Evolutionary conservation across 2,797 vertebrate species (phyloP).

Genomic region (Ibycter americanus): DNA sequence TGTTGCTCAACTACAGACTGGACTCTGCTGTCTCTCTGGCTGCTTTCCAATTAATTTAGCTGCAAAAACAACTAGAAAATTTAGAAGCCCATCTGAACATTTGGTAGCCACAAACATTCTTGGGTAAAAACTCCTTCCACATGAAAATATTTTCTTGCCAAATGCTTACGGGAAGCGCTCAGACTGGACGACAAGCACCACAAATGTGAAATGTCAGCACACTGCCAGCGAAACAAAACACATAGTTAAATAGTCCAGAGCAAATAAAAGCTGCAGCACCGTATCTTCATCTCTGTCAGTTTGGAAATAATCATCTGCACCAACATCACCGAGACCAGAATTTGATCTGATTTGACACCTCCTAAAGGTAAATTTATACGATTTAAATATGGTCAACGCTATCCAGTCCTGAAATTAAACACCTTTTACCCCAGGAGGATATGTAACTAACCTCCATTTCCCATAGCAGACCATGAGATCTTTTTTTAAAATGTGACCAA

Average conservation of each 20-base stretch:
- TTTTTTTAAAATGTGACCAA: constrained; percentile 31
- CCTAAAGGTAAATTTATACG: background rate
- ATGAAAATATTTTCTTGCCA: background rate
- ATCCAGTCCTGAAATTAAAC: background rate
- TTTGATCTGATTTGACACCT: background rate
- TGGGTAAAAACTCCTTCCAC: background rate
- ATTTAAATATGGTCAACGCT: background rate
- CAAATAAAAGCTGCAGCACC: background rate
- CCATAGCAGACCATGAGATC: constrained; percentile 22
- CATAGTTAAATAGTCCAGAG: background rate
- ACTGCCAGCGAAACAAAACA: background rate
- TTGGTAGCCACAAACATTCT: background rate
- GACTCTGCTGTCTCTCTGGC: constrained; percentile 54
- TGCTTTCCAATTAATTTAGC: constrained; percentile 57
- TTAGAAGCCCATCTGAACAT: constrained; percentile 29
- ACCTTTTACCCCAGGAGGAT: background rate
- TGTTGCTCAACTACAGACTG: constrained; percentile 65
- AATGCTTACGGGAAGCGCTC: background rate
- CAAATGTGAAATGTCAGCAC: background rate
- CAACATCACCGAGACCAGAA: background rate
- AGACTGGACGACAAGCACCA: background rate
- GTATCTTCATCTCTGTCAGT: background rate
- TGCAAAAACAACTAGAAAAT: constrained; percentile 23
- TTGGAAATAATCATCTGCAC: constrained; percentile 8
- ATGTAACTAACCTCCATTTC: constrained; percentile 33